These are phyloP conservation scores for Stomorhina lunata DNA, from an alignment of 2,888 invertebrate species.

Conservation along the genomic window DNA sequence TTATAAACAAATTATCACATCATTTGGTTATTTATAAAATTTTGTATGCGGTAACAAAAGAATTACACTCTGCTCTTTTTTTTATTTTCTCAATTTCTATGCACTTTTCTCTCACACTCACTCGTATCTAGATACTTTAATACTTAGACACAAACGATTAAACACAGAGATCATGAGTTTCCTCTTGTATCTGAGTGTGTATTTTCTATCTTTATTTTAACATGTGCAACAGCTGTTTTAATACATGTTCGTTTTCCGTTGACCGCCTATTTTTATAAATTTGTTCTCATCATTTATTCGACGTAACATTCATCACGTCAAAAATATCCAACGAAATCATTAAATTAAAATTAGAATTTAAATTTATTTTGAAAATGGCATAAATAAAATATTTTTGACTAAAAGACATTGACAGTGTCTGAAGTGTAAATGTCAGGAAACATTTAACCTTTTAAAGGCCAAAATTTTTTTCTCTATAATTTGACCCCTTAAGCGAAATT, in stretches of 20 bases:
- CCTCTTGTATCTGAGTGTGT: neutral
- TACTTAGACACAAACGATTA: too few species aligned
- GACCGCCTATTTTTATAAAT: conserved; percentile 11
- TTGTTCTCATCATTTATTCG: conserved; percentile 25
- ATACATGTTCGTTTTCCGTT: conserved; percentile 15
- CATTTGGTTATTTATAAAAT: conserved; percentile 60
- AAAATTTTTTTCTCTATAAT: too few species aligned
- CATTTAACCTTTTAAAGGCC: too few species aligned
- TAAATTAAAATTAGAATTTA: too few species aligned
- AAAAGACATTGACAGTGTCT: too few species aligned
- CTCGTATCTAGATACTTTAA: too few species aligned
- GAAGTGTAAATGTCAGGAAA: too few species aligned
- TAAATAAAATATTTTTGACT: too few species aligned
- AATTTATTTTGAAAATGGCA: too few species aligned
- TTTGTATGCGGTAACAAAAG: conserved; percentile 26
- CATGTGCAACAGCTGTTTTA: conserved; percentile 54
- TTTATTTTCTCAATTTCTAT: neutral
- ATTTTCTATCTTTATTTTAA: neutral
- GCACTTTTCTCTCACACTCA: neutral
- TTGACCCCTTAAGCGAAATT: too few species aligned
- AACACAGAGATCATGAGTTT: too few species aligned
- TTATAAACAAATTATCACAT: conserved; percentile 59
- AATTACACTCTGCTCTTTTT: conserved; percentile 6
- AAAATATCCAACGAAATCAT: neutral
- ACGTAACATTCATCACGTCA: conserved; percentile 23